These are phyloP conservation scores for Callinectes sapidus DNA, from an alignment of 2,888 invertebrate species.

Conservation along the genomic window DNA sequence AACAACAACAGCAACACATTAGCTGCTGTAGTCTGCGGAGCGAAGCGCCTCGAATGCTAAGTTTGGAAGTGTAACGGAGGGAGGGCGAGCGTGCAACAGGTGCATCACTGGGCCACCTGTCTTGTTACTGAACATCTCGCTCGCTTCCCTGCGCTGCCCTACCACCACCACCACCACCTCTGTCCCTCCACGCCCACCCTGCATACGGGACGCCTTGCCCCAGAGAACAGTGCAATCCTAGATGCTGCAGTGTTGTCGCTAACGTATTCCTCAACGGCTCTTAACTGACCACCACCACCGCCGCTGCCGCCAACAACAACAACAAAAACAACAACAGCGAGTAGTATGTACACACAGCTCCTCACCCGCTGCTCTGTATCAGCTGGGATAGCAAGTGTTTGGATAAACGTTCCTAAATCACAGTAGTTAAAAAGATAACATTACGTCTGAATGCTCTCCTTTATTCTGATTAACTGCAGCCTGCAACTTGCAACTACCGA, in stretches of 20 bases:
- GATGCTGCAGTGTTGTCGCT: background rate
- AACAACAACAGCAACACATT: background rate
- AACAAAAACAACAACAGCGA: background rate
- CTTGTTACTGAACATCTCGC: background rate
- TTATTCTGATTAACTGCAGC: background rate
- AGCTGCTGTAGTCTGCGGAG: background rate
- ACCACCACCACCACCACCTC: background rate
- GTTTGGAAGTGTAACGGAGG: background rate
- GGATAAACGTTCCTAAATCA: conserved; percentile 31
- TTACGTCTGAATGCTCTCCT: conserved; percentile 4
- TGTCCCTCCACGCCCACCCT: background rate
- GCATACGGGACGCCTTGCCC: background rate
- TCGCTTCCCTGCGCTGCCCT: background rate
- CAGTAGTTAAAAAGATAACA: background rate
- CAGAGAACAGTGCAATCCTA: background rate
- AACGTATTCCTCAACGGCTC: background rate
- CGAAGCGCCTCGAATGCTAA: background rate
- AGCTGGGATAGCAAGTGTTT: conserved; percentile 30
- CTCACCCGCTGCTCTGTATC: background rate
- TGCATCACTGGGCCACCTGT: background rate
- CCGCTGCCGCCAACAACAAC: background rate
- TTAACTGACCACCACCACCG: background rate
- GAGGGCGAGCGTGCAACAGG: conserved; percentile 15
- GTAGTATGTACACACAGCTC: conserved; percentile 2
- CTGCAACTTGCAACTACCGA: background rate